These are phyloP conservation scores for Drosophila erecta DNA, from an alignment of 1,140 invertebrate genomes.

Conservation along the genomic window DNA sequence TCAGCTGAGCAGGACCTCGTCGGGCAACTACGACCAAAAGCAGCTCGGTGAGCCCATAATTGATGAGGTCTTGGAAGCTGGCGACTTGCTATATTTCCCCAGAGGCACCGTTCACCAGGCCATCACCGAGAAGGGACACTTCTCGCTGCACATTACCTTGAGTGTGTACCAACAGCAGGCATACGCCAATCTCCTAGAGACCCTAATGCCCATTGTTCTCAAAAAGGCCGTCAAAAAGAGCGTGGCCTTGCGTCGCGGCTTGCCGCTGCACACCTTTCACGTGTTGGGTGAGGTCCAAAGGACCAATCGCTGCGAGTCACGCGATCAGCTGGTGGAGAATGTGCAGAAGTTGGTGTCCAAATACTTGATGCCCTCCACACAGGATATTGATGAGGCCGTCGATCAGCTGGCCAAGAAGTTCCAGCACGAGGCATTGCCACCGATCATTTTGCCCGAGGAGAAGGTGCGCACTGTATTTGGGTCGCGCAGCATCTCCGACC, in stretches of 20 bases:
- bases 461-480: slow-evolving; percentile 88
- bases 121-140: slow-evolving; percentile 88
- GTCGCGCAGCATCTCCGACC: slow-evolving; percentile 89
- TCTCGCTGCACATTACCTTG: slow-evolving; percentile 97
- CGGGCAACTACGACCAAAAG: slow-evolving; percentile 91
- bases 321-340: slow-evolving; percentile 86
- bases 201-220: slow-evolving; percentile 91
- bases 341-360: slow-evolving; percentile 85
- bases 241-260: slow-evolving; percentile 90
- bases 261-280: slow-evolving; percentile 92
- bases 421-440: slow-evolving; percentile 95
- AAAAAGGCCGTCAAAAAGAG: slow-evolving; percentile 89
- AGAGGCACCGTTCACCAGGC: slow-evolving; percentile 97
- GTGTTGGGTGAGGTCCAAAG: slow-evolving; percentile 90
- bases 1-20: slow-evolving; percentile 91
- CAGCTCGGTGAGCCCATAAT: slow-evolving; percentile 93
- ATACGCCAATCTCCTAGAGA: slow-evolving; percentile 95
- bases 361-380: slow-evolving; percentile 78
- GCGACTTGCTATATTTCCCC: slow-evolving; percentile 97
- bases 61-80: slow-evolving; percentile 91
- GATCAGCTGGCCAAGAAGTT: slow-evolving; percentile 94
- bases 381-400: slow-evolving; percentile 92
- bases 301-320: slow-evolving; percentile 85
- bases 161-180: slow-evolving; percentile 96
- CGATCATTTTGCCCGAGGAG: slow-evolving; percentile 89